These are phyloP conservation scores for Hippocampus mohnikei DNA, from an alignment of 2,113 vertebrate species.

Conservation along the genomic window DNA sequence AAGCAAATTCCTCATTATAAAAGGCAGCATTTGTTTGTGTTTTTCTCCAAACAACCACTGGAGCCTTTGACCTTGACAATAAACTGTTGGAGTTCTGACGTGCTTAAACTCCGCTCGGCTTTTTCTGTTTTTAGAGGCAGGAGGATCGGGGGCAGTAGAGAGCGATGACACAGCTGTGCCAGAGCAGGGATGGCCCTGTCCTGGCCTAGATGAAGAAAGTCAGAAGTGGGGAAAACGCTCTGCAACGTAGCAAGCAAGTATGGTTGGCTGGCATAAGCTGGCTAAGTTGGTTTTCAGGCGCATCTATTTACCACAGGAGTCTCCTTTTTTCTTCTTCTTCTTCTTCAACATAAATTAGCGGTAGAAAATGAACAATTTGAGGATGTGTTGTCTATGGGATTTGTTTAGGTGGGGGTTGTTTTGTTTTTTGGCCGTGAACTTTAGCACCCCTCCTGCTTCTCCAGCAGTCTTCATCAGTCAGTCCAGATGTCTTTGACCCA, in stretches of 20 bases:
- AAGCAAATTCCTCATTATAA: no score
- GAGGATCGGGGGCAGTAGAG: slow-evolving; percentile 75
- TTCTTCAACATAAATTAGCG: slow-evolving; percentile 52
- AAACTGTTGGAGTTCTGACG: slow-evolving; percentile 2
- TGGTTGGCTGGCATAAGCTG: slow-evolving; percentile 33
- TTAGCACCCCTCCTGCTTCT: slow-evolving; percentile 66
- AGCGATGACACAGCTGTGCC: slow-evolving; percentile 69
- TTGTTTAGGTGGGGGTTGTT: background rate
- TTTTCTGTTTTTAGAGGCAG: slow-evolving; percentile 69
- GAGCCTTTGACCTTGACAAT: background rate
- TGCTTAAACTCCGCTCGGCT: slow-evolving; percentile 24
- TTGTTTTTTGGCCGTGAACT: slow-evolving; percentile 57
- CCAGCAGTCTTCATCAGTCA: slow-evolving; percentile 59
- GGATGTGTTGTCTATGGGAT: slow-evolving; percentile 46
- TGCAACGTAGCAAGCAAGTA: slow-evolving; percentile 12
- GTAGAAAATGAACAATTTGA: slow-evolving; percentile 43
- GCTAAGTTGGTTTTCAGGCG: slow-evolving; percentile 50
- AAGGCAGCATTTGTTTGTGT: no score
- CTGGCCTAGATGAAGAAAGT: slow-evolving; percentile 56
- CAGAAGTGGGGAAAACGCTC: slow-evolving; percentile 14
- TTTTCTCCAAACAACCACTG: background rate
- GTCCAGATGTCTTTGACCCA: slow-evolving; percentile 69
- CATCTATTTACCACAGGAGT: slow-evolving; percentile 54
- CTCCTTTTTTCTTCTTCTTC: slow-evolving; percentile 42
- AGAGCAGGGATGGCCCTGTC: slow-evolving; percentile 66